Evolutionary conservation across 2,113 vertebrate genomes (phyloP).

Genomic region (Malurus alboscapulatus): DNA sequence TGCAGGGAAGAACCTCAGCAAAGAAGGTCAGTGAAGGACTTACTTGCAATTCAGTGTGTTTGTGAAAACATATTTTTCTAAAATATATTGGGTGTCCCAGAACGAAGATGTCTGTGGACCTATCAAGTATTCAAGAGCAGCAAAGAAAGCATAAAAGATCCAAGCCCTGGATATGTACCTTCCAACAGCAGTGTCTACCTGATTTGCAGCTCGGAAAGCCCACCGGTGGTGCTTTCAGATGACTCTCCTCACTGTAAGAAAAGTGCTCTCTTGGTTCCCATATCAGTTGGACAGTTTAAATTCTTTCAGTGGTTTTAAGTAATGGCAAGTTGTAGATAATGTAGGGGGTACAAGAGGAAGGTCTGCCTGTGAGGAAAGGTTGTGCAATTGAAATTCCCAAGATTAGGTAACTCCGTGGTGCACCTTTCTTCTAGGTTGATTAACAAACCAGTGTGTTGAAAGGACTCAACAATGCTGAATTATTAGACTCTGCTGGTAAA

Average conservation of each 20-base stretch:
- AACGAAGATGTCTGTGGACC: neutral
- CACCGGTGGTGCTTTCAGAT: neutral
- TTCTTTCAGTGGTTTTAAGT: neutral
- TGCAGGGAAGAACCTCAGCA: neutral
- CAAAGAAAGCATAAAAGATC: neutral
- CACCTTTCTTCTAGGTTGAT: neutral
- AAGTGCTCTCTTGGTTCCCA: neutral
- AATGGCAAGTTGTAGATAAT: neutral
- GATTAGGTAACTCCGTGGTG: neutral
- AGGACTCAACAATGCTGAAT: neutral
- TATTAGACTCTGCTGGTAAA: neutral
- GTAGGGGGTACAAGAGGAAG: neutral
- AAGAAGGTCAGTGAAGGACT: neutral
- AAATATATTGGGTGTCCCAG: neutral
- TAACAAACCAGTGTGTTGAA: neutral
- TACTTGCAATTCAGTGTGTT: neutral
- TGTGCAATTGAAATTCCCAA: neutral
- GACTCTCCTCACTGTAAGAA: neutral
- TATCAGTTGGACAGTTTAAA: neutral
- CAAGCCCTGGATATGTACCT: neutral
- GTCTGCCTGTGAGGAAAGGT: neutral
- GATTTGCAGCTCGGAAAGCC: neutral
- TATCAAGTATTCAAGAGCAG: neutral
- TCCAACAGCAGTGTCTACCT: fast-evolving
- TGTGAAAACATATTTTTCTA: neutral